Evolutionary conservation across 2,888 invertebrate genomes (phyloP).

Genomic region (Chymomyza fuscimana): DNA sequence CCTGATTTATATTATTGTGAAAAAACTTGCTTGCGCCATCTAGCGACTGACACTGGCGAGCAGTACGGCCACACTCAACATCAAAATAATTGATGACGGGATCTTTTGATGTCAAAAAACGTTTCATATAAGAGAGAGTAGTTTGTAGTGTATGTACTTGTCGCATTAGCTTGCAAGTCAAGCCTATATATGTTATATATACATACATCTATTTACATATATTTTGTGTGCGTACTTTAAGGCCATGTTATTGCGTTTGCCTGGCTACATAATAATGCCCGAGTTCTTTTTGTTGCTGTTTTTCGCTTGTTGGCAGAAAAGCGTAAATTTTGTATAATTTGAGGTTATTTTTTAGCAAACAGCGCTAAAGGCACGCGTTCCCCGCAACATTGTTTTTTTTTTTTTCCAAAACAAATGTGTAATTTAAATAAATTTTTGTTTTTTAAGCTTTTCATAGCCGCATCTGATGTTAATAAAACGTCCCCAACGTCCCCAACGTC

Average conservation of each 20-base stretch:
- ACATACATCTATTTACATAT: too few relatives aligned
- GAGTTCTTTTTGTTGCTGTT: not conserved
- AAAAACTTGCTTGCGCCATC: too few relatives aligned
- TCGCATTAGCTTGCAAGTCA: too few relatives aligned
- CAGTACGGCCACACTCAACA: too few relatives aligned
- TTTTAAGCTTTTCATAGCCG: conserved; percentile 39
- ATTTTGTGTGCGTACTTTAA: not conserved
- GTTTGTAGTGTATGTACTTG: too few relatives aligned
- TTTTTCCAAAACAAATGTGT: conserved; percentile 54
- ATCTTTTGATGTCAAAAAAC: too few relatives aligned
- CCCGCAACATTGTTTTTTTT: not conserved
- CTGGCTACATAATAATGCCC: not conserved
- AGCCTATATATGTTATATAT: too few relatives aligned
- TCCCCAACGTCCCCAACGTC: conserved; percentile 23
- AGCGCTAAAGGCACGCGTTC: not conserved
- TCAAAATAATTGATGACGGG: too few relatives aligned
- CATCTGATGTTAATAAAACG: conserved; percentile 70
- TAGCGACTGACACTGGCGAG: too few relatives aligned
- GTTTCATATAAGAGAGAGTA: too few relatives aligned
- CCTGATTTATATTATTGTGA: too few relatives aligned
- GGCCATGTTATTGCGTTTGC: not conserved
- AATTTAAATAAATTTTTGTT: conserved; percentile 71
- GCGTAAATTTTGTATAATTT: not conserved
- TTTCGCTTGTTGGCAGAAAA: not conserved
- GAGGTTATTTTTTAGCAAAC: conserved; percentile 4